Conservation (phyloP, 2,888 invertebrate genomes). For the Piscicola geometra region DNA sequence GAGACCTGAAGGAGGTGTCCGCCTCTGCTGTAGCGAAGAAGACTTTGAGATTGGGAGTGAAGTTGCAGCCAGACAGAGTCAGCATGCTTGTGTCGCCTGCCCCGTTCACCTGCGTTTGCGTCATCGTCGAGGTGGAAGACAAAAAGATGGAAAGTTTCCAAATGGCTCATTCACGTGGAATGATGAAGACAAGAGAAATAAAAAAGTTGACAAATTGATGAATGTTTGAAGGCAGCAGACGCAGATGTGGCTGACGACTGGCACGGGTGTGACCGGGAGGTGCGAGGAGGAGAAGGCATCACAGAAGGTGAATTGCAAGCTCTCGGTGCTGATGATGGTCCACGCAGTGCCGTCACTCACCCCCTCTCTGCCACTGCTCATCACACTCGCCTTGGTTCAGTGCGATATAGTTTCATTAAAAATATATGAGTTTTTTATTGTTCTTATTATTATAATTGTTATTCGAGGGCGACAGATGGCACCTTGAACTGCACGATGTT, state of each 20-base stretch:
- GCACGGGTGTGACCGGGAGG: constrained; percentile 93
- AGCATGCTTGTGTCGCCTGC: constrained; percentile 97
- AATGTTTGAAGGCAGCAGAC: constrained; percentile 57
- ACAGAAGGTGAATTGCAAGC: constrained; percentile 97
- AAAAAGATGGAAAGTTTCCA: not conserved
- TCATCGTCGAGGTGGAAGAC: not conserved
- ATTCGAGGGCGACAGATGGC: too few species aligned
- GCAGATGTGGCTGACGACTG: constrained; percentile 86
- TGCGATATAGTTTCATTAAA: too few species aligned
- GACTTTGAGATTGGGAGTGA: constrained; percentile 82
- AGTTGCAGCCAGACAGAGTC: constrained; percentile 91
- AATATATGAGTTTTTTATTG: too few species aligned
- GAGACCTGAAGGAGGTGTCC: constrained; percentile 83
- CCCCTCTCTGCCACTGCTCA: constrained; percentile 78
- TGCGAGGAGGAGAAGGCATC: constrained; percentile 96
- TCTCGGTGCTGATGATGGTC: constrained; percentile 99
- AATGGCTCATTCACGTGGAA: too few species aligned
- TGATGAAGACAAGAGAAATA: not conserved
- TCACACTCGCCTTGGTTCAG: not conserved
- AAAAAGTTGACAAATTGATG: not conserved
- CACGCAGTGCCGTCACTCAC: constrained; percentile 99
- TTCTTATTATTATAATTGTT: too few species aligned
- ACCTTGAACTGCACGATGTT: constrained; percentile 94
- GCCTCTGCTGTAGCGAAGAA: constrained; percentile 99
- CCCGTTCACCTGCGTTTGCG: constrained; percentile 66